These are phyloP conservation scores for Odontamblyopus rebecca DNA, from an alignment of 2,797 vertebrate genomes.

Conservation along the genomic window DNA sequence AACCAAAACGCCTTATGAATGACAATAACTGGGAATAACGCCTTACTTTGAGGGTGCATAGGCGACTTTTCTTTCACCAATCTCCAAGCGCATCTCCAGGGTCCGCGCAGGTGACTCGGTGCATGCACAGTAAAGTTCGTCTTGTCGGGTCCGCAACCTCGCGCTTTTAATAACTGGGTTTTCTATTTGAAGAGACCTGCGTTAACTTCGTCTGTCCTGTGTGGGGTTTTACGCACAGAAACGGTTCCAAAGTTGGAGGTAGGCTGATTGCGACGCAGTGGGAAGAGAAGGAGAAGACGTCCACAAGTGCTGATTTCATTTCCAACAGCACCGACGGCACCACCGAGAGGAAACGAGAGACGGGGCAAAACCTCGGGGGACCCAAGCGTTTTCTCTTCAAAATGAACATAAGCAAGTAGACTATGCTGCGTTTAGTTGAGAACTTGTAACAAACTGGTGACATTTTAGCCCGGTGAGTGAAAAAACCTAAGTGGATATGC, in stretches of 20 bases:
- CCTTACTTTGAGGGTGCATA: not conserved
- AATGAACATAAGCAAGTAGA: conserved; percentile 12
- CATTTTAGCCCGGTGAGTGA: conserved; percentile 25
- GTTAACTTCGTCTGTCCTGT: not conserved
- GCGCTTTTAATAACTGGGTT: not conserved
- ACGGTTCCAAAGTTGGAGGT: conserved; percentile 54
- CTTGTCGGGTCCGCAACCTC: not conserved
- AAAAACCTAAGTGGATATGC: conserved; percentile 56
- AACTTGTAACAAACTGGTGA: conserved; percentile 64
- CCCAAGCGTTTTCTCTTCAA: conserved; percentile 33
- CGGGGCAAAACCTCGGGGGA: conserved; percentile 39
- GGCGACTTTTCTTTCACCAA: not conserved
- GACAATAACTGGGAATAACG: not conserved
- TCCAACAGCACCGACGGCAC: conserved; percentile 38
- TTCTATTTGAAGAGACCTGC: not conserved
- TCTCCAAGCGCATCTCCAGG: not conserved
- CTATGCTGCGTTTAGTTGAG: conserved; percentile 44
- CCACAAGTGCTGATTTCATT: conserved; percentile 2
- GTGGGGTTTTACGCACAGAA: not conserved
- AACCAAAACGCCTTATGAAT: no score
- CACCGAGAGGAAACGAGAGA: conserved; percentile 13
- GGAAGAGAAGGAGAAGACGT: conserved; percentile 23
- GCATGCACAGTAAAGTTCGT: not conserved
- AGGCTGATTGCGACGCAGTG: conserved; percentile 19
- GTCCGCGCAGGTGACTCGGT: conserved; percentile 3